Percentiles rank a stretch among this genome's conserved stretches.
Conservation (phyloP, 2,113 vertebrate species). For the Phalacrocorax pelagicus region DNA sequence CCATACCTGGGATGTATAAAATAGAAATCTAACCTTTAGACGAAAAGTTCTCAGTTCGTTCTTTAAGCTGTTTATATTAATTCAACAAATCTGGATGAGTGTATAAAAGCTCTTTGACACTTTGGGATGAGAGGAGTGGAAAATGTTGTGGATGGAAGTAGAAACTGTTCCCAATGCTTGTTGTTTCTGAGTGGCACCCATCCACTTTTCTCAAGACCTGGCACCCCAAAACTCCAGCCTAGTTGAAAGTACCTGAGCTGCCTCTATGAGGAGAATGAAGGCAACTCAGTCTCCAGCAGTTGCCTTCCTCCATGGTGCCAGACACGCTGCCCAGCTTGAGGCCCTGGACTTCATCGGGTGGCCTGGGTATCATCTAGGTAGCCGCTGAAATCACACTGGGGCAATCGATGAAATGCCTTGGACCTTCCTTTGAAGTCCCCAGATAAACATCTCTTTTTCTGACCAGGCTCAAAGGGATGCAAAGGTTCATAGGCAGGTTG, state of each 20-base stretch:
- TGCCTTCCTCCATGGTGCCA: not conserved
- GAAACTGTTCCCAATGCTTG: not conserved
- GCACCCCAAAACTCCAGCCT: not conserved
- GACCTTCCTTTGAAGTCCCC: not conserved
- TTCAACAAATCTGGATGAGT: not conserved
- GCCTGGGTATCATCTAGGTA: not conserved
- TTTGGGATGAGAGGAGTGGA: not conserved
- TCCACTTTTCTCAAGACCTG: not conserved
- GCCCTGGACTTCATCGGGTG: not conserved
- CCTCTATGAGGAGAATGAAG: not conserved
- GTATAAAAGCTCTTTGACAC: not conserved
- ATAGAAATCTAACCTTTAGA: not conserved
- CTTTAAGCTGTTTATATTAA: not conserved
- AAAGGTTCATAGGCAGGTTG: not conserved
- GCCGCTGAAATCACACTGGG: not conserved
- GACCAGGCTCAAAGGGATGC: not conserved
- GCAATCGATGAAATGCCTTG: not conserved
- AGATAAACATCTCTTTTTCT: not conserved
- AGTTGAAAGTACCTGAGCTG: not conserved
- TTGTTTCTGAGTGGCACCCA: not conserved
- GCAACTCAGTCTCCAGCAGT: rapidly evolving
- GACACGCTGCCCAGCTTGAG: not conserved
- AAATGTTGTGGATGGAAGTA: not conserved
- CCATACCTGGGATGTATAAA: not conserved
- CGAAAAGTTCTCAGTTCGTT: not conserved